Evolutionary conservation across 2,797 vertebrate species (phyloP), one percentile per base, ranked within the genome.

Genomic region (Hephaestus fuliginosus): DNA sequence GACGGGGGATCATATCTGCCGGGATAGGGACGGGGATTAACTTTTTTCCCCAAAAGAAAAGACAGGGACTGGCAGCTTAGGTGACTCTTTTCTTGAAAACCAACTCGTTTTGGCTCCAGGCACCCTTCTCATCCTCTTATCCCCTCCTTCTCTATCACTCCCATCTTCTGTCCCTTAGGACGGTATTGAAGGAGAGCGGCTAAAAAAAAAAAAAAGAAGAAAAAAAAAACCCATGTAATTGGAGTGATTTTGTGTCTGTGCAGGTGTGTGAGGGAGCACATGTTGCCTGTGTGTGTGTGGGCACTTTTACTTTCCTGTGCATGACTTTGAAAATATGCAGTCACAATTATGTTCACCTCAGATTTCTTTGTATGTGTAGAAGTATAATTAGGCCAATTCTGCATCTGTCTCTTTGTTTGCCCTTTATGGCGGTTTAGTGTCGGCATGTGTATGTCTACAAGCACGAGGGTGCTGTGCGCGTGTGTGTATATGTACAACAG

Each of bases 11-110:
- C 89, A 92, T 89, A 91, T 94, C 88, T 90, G 86, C 84, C 22
- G 82, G 87, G 85, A 85, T 86, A 82, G 65, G 83, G 79, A 84
- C 28, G 57, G 80, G 94, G 92, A 94, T 90, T 93, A 93, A 94
- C 93, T 92, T 90, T 88, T 90, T 33, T 33, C 30, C 30, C 55
- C 64, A 71, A 91, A 95, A 91, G 89, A 93, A 94, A 94, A 95
- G 91, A 92, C 91, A 88, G 76, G 76, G 84, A 89, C 92, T 92
- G 88, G 90, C 88, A 94, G 93, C 88, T 91, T 91, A 92, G 90
- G 91, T 93, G 92, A 91, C 89, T 95, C 89, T 77, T 69, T 88
- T 81, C 83, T 87, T 94, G 88, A 95, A 92, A 94, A 92, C 89
- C 85, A 82, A 84, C 88, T 92, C 86, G 70, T 67, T 80, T 80